Base-by-base conservation (phyloP, 2,113 vertebrate genomes). In the Brachypteracias leptosomus region DNA sequence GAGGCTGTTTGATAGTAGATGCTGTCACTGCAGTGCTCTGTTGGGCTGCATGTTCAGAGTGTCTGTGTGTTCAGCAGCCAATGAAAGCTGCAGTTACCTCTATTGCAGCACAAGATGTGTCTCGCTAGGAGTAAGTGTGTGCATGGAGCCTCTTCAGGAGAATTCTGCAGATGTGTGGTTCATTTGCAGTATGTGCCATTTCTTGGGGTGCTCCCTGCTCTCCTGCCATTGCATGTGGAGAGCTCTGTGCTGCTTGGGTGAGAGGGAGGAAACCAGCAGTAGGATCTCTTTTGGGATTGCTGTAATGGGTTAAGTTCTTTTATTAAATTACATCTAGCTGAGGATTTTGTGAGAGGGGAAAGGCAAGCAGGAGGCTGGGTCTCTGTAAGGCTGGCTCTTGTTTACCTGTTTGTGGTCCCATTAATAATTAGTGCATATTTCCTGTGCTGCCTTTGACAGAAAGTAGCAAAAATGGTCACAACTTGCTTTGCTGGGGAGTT, bases 381-480 rank as follows among this genome's bases (percentile, higher is more conserved):
- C 88, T 82, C 66, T 91, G 95, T 90, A 88, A 95, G 88, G 84
- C 93, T 96, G 74, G 73, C 97, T 72, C 42, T 72, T 58, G 51
- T 80, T 87, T 49, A 92, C 97, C 93, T 95, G 79, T 75, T 88
- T 38, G 16, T 96, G 90, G 94, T 91, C 93, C 95, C 93, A 42
- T 97, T 95, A 96, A 84, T 94, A 94, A 68, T 57, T 57, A 8
- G 58, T 82, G 76, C 67, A 12, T 95, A 86, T 96, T 96, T 97
- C 85, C 93, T 81, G 72, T 29, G 8, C 73, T 46, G 47, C 2
- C 0, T 59, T 80, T 70, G 57, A 63, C 62, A 92, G 88, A 92
- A 95, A 61, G 66, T 79, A 66, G 76, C 55, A 85, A 62, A 92
- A 85, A 85, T 74, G 71, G 55, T 76, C 72, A 10, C 38, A 66